Conservation (phyloP, 2,797 vertebrate genomes). For the Liasis olivaceus region DNA sequence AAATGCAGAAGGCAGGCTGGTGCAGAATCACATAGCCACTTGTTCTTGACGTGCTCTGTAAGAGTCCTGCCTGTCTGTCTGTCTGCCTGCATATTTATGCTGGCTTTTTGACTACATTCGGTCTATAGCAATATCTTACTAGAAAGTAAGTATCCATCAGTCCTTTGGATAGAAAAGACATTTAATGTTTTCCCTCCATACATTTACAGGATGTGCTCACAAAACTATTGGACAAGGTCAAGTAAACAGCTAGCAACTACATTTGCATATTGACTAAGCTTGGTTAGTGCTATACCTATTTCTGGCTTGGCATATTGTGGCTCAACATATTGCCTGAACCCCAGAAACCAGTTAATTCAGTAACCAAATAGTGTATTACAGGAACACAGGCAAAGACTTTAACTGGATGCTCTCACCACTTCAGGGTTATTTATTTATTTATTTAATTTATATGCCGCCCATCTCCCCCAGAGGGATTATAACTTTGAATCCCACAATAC, state of each 20-base stretch:
- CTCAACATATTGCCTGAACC: background rate
- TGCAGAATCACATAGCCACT: background rate
- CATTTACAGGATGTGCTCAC: background rate
- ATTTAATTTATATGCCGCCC: too few species aligned
- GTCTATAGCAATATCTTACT: background rate
- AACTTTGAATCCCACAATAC: background rate
- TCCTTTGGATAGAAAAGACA: background rate
- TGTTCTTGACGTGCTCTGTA: background rate
- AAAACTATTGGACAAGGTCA: background rate
- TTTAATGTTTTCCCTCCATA: background rate
- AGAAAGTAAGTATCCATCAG: background rate
- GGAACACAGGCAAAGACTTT: background rate
- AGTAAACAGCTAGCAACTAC: background rate
- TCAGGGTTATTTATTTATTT: too few species aligned
- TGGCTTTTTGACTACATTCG: background rate
- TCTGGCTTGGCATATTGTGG: background rate
- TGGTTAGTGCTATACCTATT: background rate
- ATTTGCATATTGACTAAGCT: background rate
- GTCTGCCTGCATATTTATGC: background rate
- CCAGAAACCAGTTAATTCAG: background rate
- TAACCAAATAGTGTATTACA: background rate
- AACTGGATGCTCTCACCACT: background rate
- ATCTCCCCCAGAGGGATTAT: background rate
- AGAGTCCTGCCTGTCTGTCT: background rate
- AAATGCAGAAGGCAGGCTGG: background rate